These are phyloP conservation scores for Mola mola DNA, from an alignment of 2,113 vertebrate species.

Conservation along the genomic window DNA sequence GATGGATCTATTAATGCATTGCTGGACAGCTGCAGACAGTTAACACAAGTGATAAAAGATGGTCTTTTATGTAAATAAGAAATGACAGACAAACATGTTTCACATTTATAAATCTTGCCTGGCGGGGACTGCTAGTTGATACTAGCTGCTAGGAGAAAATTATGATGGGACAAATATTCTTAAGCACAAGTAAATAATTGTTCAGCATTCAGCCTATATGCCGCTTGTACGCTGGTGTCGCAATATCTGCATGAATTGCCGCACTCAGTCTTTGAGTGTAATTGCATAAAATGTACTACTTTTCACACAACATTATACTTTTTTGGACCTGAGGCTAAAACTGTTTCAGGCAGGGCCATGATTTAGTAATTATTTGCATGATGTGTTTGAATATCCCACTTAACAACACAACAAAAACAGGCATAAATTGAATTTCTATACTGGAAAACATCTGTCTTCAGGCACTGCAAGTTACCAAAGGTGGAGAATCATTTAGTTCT, in stretches of 20 bases:
- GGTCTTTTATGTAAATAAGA: constrained; percentile 5
- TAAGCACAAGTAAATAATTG: constrained; percentile 10
- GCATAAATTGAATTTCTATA: constrained; percentile 12
- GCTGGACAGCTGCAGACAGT: background rate
- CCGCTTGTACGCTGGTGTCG: background rate
- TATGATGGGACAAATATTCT: constrained; percentile 19
- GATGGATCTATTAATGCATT: constrained; percentile 8
- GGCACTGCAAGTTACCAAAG: background rate
- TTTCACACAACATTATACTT: background rate
- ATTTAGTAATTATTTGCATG: constrained; percentile 30
- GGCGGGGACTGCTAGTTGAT: constrained; percentile 7
- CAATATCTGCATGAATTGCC: background rate
- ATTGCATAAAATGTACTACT: background rate
- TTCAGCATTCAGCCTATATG: background rate
- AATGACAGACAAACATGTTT: constrained; percentile 23
- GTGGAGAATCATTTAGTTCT: background rate
- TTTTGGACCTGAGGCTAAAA: constrained; percentile 8
- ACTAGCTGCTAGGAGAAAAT: constrained; percentile 2
- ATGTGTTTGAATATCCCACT: too few relatives aligned
- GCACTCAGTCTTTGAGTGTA: background rate
- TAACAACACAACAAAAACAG: too few relatives aligned
- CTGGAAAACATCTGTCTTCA: constrained; percentile 8
- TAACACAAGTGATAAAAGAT: too few relatives aligned
- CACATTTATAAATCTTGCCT: constrained; percentile 11
- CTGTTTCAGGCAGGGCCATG: constrained; percentile 33